Percentiles rank a stretch among this genome's conserved stretches.
Evolutionary conservation across 2,113 vertebrate species (phyloP).

Genomic region (Pogonocichla stellata): DNA sequence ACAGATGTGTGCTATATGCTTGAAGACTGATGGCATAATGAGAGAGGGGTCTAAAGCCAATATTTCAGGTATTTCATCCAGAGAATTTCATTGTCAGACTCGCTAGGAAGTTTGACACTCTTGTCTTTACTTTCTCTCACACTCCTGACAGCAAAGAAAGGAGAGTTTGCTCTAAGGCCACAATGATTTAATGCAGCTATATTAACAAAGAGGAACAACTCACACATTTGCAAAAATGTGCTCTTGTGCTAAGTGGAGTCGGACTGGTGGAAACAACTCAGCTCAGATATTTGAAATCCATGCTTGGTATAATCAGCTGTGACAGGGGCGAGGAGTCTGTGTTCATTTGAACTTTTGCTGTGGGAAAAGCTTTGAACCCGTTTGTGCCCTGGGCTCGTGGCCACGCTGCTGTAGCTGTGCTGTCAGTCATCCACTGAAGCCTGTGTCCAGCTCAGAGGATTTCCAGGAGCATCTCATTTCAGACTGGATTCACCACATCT

Average conservation of each 20-base stretch:
- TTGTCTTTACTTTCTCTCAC: background rate
- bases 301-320: background rate
- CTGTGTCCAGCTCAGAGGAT: accelerated
- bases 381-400: background rate
- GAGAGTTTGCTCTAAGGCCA: background rate
- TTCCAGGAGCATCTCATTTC: background rate
- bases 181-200: background rate
- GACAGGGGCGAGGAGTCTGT: background rate
- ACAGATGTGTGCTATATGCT: background rate
- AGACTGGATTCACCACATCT: background rate
- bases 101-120: background rate
- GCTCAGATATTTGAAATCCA: background rate
- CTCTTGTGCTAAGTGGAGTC: background rate
- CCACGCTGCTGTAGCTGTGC: accelerated
- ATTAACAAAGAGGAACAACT: background rate
- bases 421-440: background rate
- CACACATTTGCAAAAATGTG: background rate
- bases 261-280: background rate
- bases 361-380: background rate
- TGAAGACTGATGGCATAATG: background rate
- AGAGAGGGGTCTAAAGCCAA: background rate
- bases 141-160: background rate
- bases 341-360: background rate
- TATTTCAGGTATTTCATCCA: background rate
- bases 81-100: background rate